Evolutionary conservation across 92 coral and sea anemone genomes (phyloP).

Genomic region (Diadumene lineata): DNA sequence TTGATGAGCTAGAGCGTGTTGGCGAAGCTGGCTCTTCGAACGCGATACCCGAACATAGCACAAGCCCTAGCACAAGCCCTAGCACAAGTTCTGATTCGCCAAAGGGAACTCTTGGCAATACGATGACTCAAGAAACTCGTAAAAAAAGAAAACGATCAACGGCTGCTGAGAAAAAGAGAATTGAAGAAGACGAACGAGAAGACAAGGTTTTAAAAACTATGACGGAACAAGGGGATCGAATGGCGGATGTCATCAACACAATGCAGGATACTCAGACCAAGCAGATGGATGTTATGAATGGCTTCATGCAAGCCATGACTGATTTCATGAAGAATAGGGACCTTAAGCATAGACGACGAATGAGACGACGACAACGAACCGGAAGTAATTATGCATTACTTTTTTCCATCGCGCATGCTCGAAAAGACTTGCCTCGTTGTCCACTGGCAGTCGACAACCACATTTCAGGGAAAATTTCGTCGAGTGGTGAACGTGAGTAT

Average conservation of each 20-base stretch:
- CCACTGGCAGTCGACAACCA: no score
- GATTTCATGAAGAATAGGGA: slow-evolving; percentile 34
- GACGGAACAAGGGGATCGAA: slow-evolving; percentile 34
- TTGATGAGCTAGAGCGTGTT: slow-evolving; percentile 25
- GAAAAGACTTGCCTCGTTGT: no score
- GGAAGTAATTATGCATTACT: no score
- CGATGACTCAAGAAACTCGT: slow-evolving; percentile 23
- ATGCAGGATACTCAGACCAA: slow-evolving; percentile 43
- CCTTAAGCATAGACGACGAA: no score
- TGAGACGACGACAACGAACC: no score
- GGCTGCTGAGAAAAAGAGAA: slow-evolving; percentile 19
- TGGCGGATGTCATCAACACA: slow-evolving; percentile 28
- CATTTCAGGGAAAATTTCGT: no score
- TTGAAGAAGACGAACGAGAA: slow-evolving; percentile 15
- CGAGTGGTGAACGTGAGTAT: no score
- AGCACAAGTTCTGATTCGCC: slow-evolving; percentile 8
- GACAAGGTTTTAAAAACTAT: slow-evolving; percentile 33
- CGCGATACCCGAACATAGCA: no score
- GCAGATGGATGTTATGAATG: slow-evolving; percentile 41
- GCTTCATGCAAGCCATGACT: slow-evolving; percentile 39
- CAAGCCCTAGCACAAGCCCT: no score
- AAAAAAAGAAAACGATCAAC: slow-evolving; percentile 35
- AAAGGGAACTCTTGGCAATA: slow-evolving; percentile 16
- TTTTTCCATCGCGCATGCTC: no score
- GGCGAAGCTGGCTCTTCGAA: slow-evolving; percentile 31